These are phyloP conservation scores for Salvelinus alpinus DNA, from an alignment of 2,113 vertebrate species.

Conservation along the genomic window DNA sequence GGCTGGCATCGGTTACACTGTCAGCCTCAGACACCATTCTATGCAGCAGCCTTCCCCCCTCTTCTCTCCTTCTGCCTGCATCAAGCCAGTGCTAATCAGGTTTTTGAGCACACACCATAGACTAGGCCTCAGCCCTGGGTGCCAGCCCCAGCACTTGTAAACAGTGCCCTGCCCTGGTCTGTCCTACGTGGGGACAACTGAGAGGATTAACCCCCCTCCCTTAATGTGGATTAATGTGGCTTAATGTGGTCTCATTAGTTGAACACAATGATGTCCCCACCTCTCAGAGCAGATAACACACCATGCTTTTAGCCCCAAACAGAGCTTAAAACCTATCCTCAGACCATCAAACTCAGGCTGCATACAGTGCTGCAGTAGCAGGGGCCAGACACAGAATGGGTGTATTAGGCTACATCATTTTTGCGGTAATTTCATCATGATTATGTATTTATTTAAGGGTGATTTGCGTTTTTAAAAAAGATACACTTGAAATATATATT, in stretches of 20 bases:
- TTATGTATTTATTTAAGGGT: not conserved
- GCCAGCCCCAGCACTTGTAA: slow-evolving; percentile 53
- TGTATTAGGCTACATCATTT: too few species aligned
- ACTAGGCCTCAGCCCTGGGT: slow-evolving; percentile 32
- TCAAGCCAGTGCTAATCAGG: slow-evolving; percentile 41
- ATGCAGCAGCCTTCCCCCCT: slow-evolving; percentile 55
- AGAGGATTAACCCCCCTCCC: slow-evolving; percentile 71
- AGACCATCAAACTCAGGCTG: not conserved
- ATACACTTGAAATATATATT: not conserved
- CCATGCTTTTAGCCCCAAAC: slow-evolving; percentile 58
- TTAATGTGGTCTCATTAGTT: slow-evolving; percentile 76
- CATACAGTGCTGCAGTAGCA: slow-evolving; percentile 32
- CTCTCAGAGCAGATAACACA: slow-evolving; percentile 64
- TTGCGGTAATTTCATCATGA: not conserved
- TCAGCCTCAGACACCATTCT: slow-evolving; percentile 65
- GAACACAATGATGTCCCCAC: slow-evolving; percentile 74
- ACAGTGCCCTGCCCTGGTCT: slow-evolving; percentile 56
- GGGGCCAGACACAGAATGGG: not conserved
- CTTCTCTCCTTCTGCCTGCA: slow-evolving; percentile 22
- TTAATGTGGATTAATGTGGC: slow-evolving; percentile 63
- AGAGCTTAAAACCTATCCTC: slow-evolving; percentile 7
- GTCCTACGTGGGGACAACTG: slow-evolving; percentile 49
- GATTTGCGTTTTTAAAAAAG: not conserved
- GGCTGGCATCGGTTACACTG: slow-evolving; percentile 68
- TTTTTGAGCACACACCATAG: slow-evolving; percentile 64